Base-by-base conservation (phyloP, 1,140 invertebrate species). In the Eurytemora carolleeae region DNA sequence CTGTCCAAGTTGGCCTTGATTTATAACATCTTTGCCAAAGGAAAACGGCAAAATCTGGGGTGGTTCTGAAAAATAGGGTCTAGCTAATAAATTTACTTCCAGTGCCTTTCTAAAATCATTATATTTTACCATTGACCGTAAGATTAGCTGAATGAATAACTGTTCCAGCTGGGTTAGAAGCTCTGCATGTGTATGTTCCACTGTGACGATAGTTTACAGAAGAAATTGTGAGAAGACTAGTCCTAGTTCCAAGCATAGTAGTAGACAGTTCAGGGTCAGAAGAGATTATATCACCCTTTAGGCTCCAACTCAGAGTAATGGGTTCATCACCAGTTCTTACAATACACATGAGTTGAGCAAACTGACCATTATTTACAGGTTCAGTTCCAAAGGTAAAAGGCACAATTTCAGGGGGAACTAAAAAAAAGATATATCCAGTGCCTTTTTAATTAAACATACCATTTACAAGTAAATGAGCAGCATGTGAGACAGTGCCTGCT, bases 341-440 rank as follows among this genome's bases (percentile, higher is more conserved):
- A 2, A 31, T 17, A 26, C 67, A 68, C 19, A 63, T 55, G 17
- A 68, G 7, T 26, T 63, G 63, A 24, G 57, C 62, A 15, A 79
- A 73, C 72, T 85, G 84, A 31, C 84, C 84, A 68, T 82, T 80
- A 56, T 81, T 77, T 60, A 84, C 80, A 31, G 79, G 79, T 66
- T 80, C 79, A 63, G 82, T 80, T 55, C 66, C 60, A 55, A 73
- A 70, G 60, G 55, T 64, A 22, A 62, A 55, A 17, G 60, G 60
- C 25, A 56, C n/a, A 17, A 62, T 26, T 3, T 18, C 21, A 3
- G 60, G 60, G 53, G 60, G 53, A 20, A 56, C 60, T 62, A 25
- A 56, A 62, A 62, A 24, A 24, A 21, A 59, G 22, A 61, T 17
- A 21, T 22, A 12, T 54, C 25, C 23, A 55, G 26, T 55, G 58